Conservation (phyloP, 2,113 vertebrate genomes). For the Passer montanus region DNA sequence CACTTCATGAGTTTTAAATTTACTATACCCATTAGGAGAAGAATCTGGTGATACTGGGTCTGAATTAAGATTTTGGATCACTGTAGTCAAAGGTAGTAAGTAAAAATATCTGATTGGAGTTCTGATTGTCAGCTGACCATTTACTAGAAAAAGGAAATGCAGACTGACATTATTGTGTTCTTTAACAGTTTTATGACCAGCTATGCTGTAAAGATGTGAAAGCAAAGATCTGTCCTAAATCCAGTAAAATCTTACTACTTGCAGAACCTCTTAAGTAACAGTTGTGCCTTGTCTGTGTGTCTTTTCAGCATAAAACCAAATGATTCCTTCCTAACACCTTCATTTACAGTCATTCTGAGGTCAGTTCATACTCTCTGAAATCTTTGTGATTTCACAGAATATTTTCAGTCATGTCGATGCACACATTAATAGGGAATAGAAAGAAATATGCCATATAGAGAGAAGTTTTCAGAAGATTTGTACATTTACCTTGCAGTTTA, state of each 20-base stretch:
- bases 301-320: neutral
- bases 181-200: neutral
- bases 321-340: neutral
- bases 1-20: neutral
- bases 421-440: neutral
- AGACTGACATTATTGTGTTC: neutral
- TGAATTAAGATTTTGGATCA: neutral
- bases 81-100: neutral
- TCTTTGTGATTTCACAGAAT: neutral
- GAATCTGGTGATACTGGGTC: neutral
- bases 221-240: neutral
- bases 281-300: neutral
- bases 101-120: neutral
- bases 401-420: neutral
- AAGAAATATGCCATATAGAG: neutral
- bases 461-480: neutral
- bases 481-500: constrained; percentile 84
- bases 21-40: neutral
- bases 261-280: neutral
- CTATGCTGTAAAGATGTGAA: neutral
- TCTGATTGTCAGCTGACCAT: neutral
- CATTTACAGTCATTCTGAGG: neutral
- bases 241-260: neutral
- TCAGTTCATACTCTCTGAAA: neutral
- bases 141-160: neutral